These are phyloP conservation scores for Eolophus roseicapilla DNA, from an alignment of 2,113 vertebrate species.

Conservation along the genomic window DNA sequence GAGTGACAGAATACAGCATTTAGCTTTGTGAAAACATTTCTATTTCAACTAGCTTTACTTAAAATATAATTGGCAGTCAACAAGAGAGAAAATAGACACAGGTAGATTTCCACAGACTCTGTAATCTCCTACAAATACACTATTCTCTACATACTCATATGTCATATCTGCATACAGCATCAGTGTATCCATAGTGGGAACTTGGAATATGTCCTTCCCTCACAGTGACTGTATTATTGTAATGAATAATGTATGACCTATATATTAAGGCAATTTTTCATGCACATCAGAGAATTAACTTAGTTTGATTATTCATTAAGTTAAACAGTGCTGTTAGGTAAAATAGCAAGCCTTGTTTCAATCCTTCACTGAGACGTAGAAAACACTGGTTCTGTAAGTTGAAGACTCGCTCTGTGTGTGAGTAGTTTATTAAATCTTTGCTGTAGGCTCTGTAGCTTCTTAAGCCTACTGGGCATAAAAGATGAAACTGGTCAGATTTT, in stretches of 20 bases:
- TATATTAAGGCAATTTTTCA: not conserved
- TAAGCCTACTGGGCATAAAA: not conserved
- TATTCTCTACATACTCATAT: not conserved
- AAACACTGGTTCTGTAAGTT: not conserved
- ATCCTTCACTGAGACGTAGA: not conserved
- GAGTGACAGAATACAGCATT: not conserved
- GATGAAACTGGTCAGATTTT: not conserved
- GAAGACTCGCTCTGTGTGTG: not conserved
- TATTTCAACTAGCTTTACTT: not conserved
- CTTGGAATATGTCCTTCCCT: not conserved
- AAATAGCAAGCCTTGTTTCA: not conserved
- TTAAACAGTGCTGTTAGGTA: not conserved
- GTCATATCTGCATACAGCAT: not conserved
- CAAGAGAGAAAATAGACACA: not conserved
- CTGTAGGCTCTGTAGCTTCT: not conserved
- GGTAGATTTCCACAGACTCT: not conserved
- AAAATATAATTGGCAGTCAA: not conserved
- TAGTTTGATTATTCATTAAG: not conserved
- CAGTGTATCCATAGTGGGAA: not conserved
- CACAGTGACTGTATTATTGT: not conserved
- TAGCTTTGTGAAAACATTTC: not conserved
- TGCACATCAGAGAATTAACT: not conserved
- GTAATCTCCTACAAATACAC: not conserved
- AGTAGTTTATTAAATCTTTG: not conserved
- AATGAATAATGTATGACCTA: not conserved